Conservation (phyloP, 1,140 invertebrate genomes). For the Drosophila burlai region DNA sequence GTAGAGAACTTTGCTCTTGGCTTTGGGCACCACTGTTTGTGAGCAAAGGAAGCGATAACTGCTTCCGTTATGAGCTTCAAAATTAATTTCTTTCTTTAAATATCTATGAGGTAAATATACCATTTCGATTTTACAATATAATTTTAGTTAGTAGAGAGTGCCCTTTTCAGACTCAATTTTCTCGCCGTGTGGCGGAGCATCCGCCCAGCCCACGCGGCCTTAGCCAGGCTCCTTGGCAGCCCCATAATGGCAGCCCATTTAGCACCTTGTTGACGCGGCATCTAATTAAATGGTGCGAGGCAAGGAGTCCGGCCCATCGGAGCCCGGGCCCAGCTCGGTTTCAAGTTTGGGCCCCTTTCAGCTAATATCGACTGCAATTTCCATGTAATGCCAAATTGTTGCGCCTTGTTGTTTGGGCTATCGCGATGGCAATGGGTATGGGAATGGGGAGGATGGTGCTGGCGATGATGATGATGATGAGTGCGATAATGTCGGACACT, state of each 20-base stretch:
- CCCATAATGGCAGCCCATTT: slow-evolving; percentile 75
- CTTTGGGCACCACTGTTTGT: too few species aligned
- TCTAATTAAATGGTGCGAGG: slow-evolving; percentile 75
- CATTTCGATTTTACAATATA: not conserved
- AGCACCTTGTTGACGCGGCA: slow-evolving; percentile 84
- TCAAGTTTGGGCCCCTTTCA: slow-evolving; percentile 36
- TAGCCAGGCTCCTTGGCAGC: slow-evolving; percentile 17
- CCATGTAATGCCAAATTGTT: slow-evolving; percentile 81
- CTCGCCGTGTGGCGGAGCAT: slow-evolving; percentile 1
- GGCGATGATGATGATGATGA: slow-evolving; percentile 46
- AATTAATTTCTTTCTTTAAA: too few species aligned
- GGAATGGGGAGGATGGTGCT: slow-evolving; percentile 16
- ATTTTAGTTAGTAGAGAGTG: not conserved
- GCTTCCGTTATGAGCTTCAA: too few species aligned
- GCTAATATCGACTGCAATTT: slow-evolving; percentile 69
- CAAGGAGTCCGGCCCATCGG: slow-evolving; percentile 33
- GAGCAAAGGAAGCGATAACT: too few species aligned
- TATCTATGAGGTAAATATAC: not conserved
- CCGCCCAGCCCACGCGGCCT: slow-evolving; percentile 56
- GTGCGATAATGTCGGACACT: slow-evolving; percentile 50
- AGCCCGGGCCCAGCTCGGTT: slow-evolving; percentile 8
- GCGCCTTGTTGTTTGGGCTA: slow-evolving; percentile 63
- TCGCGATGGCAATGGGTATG: slow-evolving; percentile 32
- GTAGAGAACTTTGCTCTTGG: not conserved
- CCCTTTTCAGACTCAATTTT: not conserved